A percentile compares a stretch with the other conserved stretches of the same genome.
These are phyloP conservation scores for Halictus rubicundus DNA, from an alignment of 1,140 invertebrate species.

Conservation along the genomic window DNA sequence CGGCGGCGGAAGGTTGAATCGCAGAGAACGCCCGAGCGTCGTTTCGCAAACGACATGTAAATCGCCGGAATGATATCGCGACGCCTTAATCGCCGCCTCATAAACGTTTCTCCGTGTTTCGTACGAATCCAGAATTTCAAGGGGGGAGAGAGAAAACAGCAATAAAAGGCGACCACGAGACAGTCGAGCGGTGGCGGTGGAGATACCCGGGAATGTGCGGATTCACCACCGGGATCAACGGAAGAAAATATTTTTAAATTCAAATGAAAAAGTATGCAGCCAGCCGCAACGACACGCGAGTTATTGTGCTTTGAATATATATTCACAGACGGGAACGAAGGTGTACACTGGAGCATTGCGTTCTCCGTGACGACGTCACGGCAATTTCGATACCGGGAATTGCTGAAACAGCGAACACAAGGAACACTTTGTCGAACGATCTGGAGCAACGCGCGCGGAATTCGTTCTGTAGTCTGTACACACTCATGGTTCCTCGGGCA, in stretches of 20 bases:
- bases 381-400: no score
- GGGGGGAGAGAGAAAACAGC: constrained; percentile 1
- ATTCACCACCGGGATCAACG: not conserved
- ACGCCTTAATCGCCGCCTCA: constrained; percentile 27
- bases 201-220: constrained; percentile 2
- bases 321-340: no score
- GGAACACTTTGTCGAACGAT: no score
- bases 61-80: constrained; percentile 39
- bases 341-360: no score
- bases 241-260: constrained; percentile 21
- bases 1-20: no score
- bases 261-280: not conserved
- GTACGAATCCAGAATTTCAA: not conserved
- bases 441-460: no score
- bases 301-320: not conserved
- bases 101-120: constrained; percentile 29
- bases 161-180: constrained; percentile 22
- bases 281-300: not conserved
- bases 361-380: no score
- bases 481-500: no score
- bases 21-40: no score
- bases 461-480: no score
- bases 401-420: no score
- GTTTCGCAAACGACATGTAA: constrained; percentile 3
- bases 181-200: not conserved